Percentiles rank a stretch among this genome's conserved stretches.
phyloP scores from a whole-genome alignment of 2,888 invertebrate species.

The Deilephila elpenor region DNA sequence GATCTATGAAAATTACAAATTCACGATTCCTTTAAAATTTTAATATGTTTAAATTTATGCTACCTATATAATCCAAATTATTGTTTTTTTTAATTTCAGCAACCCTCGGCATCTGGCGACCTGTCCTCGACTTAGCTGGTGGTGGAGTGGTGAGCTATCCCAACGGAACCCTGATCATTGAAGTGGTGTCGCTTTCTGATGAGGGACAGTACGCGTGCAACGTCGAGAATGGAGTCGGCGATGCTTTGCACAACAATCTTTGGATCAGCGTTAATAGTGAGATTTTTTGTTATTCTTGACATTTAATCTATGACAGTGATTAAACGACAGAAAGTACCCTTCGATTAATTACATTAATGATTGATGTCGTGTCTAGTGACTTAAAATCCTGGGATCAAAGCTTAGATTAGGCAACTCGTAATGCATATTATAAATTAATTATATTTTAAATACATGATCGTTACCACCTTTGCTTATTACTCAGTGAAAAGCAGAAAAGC shows the following conservation, averaged over 20 bases:
- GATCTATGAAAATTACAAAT: no score
- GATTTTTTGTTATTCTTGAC: conserved; percentile 40
- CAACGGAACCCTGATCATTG: conserved; percentile 78
- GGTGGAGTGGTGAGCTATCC: conserved; percentile 78
- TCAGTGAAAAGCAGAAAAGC: no score
- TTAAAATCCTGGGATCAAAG: no score
- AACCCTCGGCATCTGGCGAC: conserved; percentile 79
- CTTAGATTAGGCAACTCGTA: no score
- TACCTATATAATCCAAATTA: neutral
- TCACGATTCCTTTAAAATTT: no score
- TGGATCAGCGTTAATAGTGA: conserved; percentile 83
- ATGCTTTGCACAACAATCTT: conserved; percentile 73
- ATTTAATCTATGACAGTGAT: neutral
- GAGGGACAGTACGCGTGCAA: conserved; percentile 81
- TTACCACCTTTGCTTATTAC: no score
- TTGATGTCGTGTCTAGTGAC: no score
- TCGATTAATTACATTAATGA: no score
- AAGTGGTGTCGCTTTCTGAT: conserved; percentile 76
- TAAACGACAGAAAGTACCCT: no score
- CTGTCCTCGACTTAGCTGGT: conserved; percentile 77
- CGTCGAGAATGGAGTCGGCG: conserved; percentile 79
- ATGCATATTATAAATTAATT: no score
- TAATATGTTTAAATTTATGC: neutral
- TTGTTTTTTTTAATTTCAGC: conserved; percentile 54
- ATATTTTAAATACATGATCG: neutral